A percentile compares a stretch with the other conserved stretches of the same genome.
Evolutionary conservation across 1,140 invertebrate genomes (phyloP).

Genomic region (Penaeus japonicus): DNA sequence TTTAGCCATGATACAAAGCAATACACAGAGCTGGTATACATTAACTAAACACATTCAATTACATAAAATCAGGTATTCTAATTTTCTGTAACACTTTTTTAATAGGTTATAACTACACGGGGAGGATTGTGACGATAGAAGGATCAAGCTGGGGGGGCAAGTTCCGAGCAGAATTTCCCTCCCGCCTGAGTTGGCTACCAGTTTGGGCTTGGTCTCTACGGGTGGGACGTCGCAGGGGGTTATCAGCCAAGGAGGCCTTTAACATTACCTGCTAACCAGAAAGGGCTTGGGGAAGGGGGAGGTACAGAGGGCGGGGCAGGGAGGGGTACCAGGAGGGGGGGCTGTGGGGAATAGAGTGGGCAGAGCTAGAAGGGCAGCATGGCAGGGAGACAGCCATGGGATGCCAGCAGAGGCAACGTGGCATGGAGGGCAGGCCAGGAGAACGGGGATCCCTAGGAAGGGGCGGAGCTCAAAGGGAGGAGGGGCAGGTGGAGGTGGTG

Average conservation of each 20-base stretch:
- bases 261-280: constrained; percentile 35
- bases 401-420: too few species aligned
- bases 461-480: too few species aligned
- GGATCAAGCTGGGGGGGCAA: constrained; percentile 44
- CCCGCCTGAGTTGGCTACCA: constrained; percentile 54
- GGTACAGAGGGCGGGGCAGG: background rate
- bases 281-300: constrained; percentile 3
- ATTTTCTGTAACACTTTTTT: constrained; percentile 53
- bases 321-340: background rate
- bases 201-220: constrained; percentile 55
- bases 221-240: constrained; percentile 4
- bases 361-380: too few species aligned
- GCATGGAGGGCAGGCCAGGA: too few species aligned
- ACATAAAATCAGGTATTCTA: constrained; percentile 57
- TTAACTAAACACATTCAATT: constrained; percentile 57
- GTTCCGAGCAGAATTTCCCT: constrained; percentile 41
- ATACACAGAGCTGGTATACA: constrained; percentile 58
- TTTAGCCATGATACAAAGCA: constrained; percentile 58
- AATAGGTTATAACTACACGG: constrained; percentile 57
- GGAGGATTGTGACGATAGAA: constrained; percentile 57
- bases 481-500: too few species aligned
- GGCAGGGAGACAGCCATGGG: too few species aligned
- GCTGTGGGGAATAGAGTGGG: too few species aligned
- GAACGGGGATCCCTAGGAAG: too few species aligned
- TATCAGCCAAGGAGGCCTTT: constrained; percentile 20